Base-by-base conservation (phyloP, 2,113 vertebrate species). In the Fregata magnificens region DNA sequence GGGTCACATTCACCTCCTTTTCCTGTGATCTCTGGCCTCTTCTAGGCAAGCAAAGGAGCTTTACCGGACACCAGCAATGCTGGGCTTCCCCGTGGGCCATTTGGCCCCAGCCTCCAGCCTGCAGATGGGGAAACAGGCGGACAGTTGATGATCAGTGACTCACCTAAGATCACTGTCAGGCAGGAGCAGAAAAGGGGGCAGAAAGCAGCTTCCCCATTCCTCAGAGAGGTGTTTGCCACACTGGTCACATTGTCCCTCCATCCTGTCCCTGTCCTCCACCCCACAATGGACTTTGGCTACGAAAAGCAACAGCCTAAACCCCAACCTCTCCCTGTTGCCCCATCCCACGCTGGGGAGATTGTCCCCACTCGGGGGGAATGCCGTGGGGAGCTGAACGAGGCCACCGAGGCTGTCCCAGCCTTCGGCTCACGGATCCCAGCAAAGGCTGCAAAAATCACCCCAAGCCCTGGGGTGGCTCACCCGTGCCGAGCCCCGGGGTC, bases 401-500 rank as follows among this genome's bases (percentile, higher is more conserved):
- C n/a, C 45, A 81, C 18, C 3, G 6, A 73, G 45, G 20, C 67
- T 83, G 32, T 16, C 56, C 56, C 38, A 67, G 62, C 47, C 42
- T 74, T 71, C 1, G 7, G 61, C 52, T 86, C 7, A 6, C 1
- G 7, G 24, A 44, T 14, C n/a, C 31, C 86, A 77, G 32, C 47
- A 44, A 47, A 59, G 80, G 76, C 67, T 91, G 56, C 47, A 80
- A 34, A 58, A 53, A 14, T 53, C 28, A 0, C 21, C 52, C 42
- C 47, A 56, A 55, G 47, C 13, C 42, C 55, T 2, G 5, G 24
- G 17, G 24, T 29, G 19, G 42, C 73, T 36, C 2, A 5, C 0
- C 38, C 3, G 1, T 11, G 2, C 42, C 0, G 1, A 71, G 63
- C 65, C 32, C 59, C 3, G 0, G 0, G 2, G 29, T 9, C 3